A percentile compares a stretch with the other conserved stretches of the same genome.
Conservation (phyloP, 2,797 vertebrate genomes). For the Anas acuta region DNA sequence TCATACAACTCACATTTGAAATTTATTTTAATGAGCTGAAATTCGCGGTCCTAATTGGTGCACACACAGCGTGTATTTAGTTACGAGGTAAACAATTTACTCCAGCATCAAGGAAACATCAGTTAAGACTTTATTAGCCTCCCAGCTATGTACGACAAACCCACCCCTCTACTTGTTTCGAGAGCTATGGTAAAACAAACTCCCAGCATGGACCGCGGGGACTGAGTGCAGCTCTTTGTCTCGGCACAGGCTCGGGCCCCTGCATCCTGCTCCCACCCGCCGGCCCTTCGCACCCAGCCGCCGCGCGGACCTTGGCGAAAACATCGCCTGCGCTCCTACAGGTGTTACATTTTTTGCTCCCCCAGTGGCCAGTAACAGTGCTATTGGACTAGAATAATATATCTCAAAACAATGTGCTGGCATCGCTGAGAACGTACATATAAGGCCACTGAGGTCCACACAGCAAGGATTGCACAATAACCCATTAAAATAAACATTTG, state of each 20-base stretch:
- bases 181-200: constrained; percentile 72
- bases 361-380: constrained; percentile 70
- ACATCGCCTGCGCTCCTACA: constrained; percentile 69
- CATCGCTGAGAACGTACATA: constrained; percentile 75
- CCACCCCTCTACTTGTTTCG: constrained; percentile 60
- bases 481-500: constrained; percentile 87
- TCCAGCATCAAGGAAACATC: constrained; percentile 65
- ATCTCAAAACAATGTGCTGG: constrained; percentile 79
- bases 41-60: background rate
- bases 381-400: constrained; percentile 65
- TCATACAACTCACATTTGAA: constrained; percentile 18
- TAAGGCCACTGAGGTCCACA: constrained; percentile 79
- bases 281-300: background rate
- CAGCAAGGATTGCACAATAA: constrained; percentile 82
- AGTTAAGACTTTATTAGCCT: constrained; percentile 65
- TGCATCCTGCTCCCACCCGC: constrained; percentile 2
- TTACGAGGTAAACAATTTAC: constrained; percentile 70
- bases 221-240: constrained; percentile 61
- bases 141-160: constrained; percentile 67
- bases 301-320: constrained; percentile 24
- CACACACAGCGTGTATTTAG: constrained; percentile 52
- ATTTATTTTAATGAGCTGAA: constrained; percentile 62
- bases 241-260: constrained; percentile 20
- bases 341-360: constrained; percentile 76
- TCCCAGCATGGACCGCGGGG: constrained; percentile 22